These are phyloP conservation scores for Spilosoma lubricipeda DNA, from an alignment of 2,888 invertebrate genomes.

Conservation along the genomic window DNA sequence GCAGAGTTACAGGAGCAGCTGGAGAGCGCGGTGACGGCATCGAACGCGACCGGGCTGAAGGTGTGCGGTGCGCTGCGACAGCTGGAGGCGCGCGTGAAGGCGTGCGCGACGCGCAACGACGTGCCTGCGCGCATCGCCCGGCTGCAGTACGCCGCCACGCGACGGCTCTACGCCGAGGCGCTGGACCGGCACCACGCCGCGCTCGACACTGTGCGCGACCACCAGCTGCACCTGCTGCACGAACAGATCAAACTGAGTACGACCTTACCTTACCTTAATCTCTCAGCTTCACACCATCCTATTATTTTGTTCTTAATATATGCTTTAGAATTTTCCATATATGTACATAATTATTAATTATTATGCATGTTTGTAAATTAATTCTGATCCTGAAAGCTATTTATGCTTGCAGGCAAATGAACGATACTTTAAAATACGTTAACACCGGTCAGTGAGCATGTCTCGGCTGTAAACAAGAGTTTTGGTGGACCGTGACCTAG, in stretches of 20 bases:
- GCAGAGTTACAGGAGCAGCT: slow-evolving; percentile 87
- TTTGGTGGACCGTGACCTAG: neutral
- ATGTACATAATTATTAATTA: no score
- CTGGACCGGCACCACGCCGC: slow-evolving; percentile 83
- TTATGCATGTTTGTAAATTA: no score
- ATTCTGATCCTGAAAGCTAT: neutral
- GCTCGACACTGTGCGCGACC: slow-evolving; percentile 82
- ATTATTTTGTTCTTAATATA: neutral
- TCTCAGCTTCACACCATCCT: slow-evolving; percentile 16
- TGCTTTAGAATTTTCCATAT: no score
- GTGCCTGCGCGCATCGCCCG: slow-evolving; percentile 77
- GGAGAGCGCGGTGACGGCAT: slow-evolving; percentile 84
- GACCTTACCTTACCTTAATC: slow-evolving; percentile 35
- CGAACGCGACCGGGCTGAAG: slow-evolving; percentile 82
- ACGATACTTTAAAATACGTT: neutral
- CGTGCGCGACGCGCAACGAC: slow-evolving; percentile 73
- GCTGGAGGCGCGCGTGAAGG: slow-evolving; percentile 66
- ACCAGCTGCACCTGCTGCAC: slow-evolving; percentile 83
- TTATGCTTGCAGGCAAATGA: neutral
- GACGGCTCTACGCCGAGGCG: slow-evolving; percentile 78
- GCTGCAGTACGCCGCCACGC: slow-evolving; percentile 80
- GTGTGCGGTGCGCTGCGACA: slow-evolving; percentile 85
- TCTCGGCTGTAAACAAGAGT: neutral
- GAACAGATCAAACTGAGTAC: slow-evolving; percentile 86
- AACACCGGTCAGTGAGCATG: neutral